Percentiles rank a stretch among this genome's conserved stretches.
Evolutionary conservation across 2,888 invertebrate genomes (phyloP).

Genomic region (Acanthosepion lycidas): DNA sequence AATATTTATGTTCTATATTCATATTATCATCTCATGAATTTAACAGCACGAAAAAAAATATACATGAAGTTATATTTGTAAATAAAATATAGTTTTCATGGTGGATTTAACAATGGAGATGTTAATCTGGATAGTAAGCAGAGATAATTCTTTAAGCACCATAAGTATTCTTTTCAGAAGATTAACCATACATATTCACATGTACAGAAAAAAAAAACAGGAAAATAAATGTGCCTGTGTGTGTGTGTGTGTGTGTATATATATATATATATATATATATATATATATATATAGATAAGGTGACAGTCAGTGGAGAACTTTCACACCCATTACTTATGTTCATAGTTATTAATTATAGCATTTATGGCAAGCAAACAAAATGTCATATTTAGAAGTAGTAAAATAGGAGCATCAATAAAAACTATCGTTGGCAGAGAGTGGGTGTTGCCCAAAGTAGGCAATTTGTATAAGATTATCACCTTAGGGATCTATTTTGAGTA

Average conservation of each 20-base stretch:
- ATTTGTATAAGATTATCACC: too few species aligned
- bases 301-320: not conserved
- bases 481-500: too few species aligned
- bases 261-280: too few species aligned
- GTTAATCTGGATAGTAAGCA: not conserved
- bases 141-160: not conserved
- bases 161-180: not conserved
- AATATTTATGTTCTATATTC: too few species aligned
- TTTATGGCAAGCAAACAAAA: not conserved
- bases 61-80: too few species aligned
- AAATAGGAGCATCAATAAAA: too few species aligned
- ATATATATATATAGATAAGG: not conserved
- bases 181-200: not conserved
- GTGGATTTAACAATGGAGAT: slow-evolving; percentile 35
- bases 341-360: not conserved
- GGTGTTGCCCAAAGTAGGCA: too few species aligned
- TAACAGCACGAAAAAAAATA: too few species aligned
- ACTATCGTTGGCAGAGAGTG: too few species aligned
- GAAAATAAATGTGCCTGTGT: not conserved
- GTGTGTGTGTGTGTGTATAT: too few species aligned
- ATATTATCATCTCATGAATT: too few species aligned
- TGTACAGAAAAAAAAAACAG: not conserved
- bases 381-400: too few species aligned
- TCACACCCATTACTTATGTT: slow-evolving; percentile 8
- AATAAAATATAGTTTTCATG: not conserved